Base-by-base conservation (phyloP, 2,113 vertebrate genomes). In the Arothron firmamentum region DNA sequence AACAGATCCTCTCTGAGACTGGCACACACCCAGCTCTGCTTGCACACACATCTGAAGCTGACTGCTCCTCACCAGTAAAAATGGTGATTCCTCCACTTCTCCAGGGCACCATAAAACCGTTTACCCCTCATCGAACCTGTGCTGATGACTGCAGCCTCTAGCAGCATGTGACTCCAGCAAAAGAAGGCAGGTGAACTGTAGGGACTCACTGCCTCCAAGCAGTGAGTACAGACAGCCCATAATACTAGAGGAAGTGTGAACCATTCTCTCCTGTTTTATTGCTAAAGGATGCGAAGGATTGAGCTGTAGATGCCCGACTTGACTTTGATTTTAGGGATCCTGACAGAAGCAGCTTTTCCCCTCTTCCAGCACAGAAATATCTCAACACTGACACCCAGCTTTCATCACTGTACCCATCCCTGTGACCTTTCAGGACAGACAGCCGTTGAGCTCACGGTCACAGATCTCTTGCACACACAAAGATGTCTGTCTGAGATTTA, bases 21-120 rank as follows among this genome's bases (percentile, higher is more conserved):
- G 54, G 48, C 53, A 70, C 68, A 81, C 70, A 68, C 60, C 62
- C 79, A 66, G 77, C 70, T 86, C 72, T 20, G n/a, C 69, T 87
- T 83, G 71, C 83, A 77, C 54, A 54, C n/a, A 34, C 46, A 81
- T 80, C 79, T 78, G 81, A 81, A 66, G 34, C 59, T 34, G 43
- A 14, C 3, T 31, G 10, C 38, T 63, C 69, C 56, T 50, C 38
- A 16, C 63, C 67, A 48, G 48, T 51, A 65, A 65, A 77, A 78
- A 85, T 85, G 84, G 77, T 88, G 85, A 78, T 75, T 84, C 80
- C 54, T 76, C 28, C n/a, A 38, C 66, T 72, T 51, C 81, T 80
- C 20, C 56, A 6, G 72, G 80, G 69, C 63, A 66, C 45, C 57
- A 5, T 16, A 78, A 86, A 89, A 88, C 72, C 54, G 66, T 75